A percentile compares a stretch with the other conserved stretches of the same genome.
phyloP scores from a whole-genome alignment of 2,797 vertebrate species.

The Sylvilagus floridanus region DNA sequence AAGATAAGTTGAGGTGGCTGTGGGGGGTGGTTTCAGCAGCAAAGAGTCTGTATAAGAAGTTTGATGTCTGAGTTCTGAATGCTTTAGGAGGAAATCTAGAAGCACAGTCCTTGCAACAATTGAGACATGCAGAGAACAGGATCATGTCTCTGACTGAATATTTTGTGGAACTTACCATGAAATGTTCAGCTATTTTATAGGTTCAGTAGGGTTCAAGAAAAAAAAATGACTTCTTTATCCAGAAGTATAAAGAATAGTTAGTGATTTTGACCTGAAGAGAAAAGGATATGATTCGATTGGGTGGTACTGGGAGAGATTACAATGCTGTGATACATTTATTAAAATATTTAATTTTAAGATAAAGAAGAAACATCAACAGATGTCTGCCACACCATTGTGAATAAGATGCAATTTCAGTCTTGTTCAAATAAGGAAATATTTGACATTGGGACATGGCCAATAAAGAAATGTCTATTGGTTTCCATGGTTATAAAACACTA shows the following conservation, averaged over 20 bases:
- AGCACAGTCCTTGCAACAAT: accelerated
- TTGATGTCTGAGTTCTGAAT: neutral
- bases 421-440: neutral
- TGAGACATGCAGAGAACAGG: neutral
- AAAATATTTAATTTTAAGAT: conserved; percentile 17
- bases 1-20: neutral
- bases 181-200: neutral
- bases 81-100: neutral
- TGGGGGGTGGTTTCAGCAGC: neutral
- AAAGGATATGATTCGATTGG: neutral
- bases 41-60: accelerated
- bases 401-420: neutral
- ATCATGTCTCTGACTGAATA: neutral
- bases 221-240: neutral
- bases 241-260: neutral
- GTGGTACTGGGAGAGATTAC: neutral
- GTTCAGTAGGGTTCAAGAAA: neutral
- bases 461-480: neutral
- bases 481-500: neutral
- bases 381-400: neutral
- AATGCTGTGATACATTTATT: neutral
- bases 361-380: neutral
- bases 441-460: neutral
- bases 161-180: neutral
- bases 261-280: neutral